phyloP scores from a whole-genome alignment of 2,888 invertebrate genomes.

The Andrena marginata region DNA sequence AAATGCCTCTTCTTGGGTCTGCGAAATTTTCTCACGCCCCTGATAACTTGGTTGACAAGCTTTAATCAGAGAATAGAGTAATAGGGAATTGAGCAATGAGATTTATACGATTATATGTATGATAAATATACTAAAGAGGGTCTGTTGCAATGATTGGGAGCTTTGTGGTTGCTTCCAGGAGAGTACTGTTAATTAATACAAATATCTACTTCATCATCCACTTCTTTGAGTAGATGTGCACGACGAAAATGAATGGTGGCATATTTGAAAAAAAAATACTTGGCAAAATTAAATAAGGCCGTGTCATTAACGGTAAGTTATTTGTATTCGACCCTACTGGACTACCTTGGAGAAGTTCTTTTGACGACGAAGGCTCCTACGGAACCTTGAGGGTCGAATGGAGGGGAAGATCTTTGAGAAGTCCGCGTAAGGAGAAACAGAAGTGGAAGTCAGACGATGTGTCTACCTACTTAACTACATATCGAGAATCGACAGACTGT shows the following conservation, averaged over 20 bases:
- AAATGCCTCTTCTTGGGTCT: not conserved
- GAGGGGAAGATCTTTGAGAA: not conserved
- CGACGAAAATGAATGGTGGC: not conserved
- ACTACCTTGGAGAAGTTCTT: conserved; percentile 20
- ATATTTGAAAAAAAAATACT: not conserved
- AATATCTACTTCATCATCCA: not conserved
- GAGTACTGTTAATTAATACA: not conserved
- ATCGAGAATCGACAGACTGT: too few relatives aligned
- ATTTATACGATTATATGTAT: not conserved
- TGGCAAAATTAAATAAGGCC: too few relatives aligned
- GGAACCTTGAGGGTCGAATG: not conserved
- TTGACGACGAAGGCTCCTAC: not conserved
- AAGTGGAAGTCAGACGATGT: not conserved
- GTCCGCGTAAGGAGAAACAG: not conserved
- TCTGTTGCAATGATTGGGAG: not conserved
- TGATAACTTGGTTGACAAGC: too few relatives aligned
- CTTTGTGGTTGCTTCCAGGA: not conserved
- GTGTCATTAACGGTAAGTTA: not conserved
- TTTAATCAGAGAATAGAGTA: not conserved
- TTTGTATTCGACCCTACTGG: not conserved
- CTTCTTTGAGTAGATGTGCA: not conserved
- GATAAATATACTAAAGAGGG: too few relatives aligned
- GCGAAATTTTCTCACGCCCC: not conserved
- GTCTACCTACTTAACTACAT: too few relatives aligned
- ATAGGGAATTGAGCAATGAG: not conserved